Evolutionary conservation across 2,888 invertebrate species (phyloP), one percentile per base, ranked within the genome.

Genomic region (Drosophila siamana): DNA sequence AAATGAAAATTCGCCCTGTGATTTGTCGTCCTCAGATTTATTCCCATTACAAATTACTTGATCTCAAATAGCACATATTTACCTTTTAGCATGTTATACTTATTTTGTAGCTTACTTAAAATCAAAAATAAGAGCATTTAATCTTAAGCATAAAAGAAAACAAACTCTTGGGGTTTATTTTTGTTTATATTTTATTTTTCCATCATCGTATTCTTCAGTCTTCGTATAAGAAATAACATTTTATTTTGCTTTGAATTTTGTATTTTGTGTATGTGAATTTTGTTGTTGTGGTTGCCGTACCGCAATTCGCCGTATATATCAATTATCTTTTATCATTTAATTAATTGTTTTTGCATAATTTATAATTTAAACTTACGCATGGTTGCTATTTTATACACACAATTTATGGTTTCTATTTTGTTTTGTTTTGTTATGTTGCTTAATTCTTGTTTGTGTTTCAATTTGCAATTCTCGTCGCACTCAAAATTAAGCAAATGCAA

Each of bases 201-300:
- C 90, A 80, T 90, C 85, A 87, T 87, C 89, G 65, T 86, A 83
- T 89, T 85, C 86, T 84, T 91, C 91, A 91, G 91, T 91, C 91
- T 91, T 91, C 90, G 90, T 91, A 91, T 90, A 91, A 91, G 91
- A 91, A 91, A 91, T 91, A 91, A 91, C 91, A 91, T 91, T 89
- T 89, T 78, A 63, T 74, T 82, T 79, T 74, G 48, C 64, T 64
- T 22, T 26, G 33, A 73, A 7, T 44, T 55, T 68, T 60, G 52
- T 69, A 44, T 65, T 63, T n/a, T 78, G 60, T 72, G 36, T 60
- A 54, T 78, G 61, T 74, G 82, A 66, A 59, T 75, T 64, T 74
- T 65, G 73, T 74, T 74, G 44, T 71, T 77, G 50, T 75, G n/a
- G n/a, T n/a, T n/a, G n/a, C n/a, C n/a, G n/a, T 67, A 57, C 55